Conservation (phyloP, 2,888 invertebrate genomes). For the Ormyrus thymus region DNA sequence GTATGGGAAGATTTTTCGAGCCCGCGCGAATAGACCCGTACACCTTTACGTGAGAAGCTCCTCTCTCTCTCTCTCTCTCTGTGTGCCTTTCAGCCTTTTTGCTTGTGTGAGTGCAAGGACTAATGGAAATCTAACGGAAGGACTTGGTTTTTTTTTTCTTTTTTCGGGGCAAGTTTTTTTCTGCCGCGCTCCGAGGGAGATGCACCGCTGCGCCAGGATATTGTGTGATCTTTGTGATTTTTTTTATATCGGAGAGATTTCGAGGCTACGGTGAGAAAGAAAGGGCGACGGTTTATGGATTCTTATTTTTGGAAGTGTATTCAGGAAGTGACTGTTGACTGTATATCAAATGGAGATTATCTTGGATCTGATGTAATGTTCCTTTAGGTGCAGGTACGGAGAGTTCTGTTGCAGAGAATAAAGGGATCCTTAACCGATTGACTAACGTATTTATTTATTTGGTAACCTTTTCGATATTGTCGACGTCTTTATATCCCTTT, state of each 20-base stretch:
- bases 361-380: too few species aligned
- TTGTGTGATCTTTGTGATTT: slow-evolving; percentile 41
- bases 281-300: slow-evolving; percentile 12
- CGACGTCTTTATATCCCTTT: too few species aligned
- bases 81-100: slow-evolving; percentile 3
- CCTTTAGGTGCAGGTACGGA: too few species aligned
- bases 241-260: slow-evolving; percentile 11
- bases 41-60: slow-evolving; percentile 20
- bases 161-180: too few species aligned
- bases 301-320: background rate
- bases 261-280: slow-evolving; percentile 3
- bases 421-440: too few species aligned
- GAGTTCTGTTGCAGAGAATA: too few species aligned
- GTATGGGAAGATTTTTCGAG: slow-evolving; percentile 69
- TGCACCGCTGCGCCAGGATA: slow-evolving; percentile 11
- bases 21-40: slow-evolving; percentile 31
- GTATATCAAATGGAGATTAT: background rate
- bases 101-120: slow-evolving; percentile 1
- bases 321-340: slow-evolving; percentile 21
- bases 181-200: background rate
- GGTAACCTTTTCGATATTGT: too few species aligned
- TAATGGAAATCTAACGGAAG: slow-evolving; percentile 56
- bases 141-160: slow-evolving; percentile 25
- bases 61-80: slow-evolving; percentile 18
- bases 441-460: too few species aligned